phyloP scores from a whole-genome alignment of 2,113 vertebrate genomes.

The Archilochus colubris region DNA sequence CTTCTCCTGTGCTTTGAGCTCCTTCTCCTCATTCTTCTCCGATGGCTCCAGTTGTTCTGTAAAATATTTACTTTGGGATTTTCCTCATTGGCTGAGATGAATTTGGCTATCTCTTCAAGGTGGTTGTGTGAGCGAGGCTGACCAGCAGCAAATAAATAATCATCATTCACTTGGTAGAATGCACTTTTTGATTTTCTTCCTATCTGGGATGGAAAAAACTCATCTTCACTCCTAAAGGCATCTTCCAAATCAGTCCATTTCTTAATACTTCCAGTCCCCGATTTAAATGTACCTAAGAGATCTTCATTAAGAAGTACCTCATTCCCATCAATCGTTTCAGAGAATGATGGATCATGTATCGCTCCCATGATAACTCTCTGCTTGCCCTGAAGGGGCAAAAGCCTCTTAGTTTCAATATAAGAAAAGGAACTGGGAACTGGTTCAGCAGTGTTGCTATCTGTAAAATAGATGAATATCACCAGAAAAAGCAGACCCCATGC shows the following conservation, averaged over 20 bases:
- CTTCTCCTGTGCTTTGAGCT: conserved; percentile 6
- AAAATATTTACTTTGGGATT: conserved; percentile 19
- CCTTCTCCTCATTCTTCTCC: conserved; percentile 56
- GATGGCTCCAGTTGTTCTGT: conserved; percentile 38
- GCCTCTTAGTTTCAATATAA: conserved; percentile 86
- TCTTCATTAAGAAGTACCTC: conserved; percentile 49
- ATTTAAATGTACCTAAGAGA: conserved; percentile 47
- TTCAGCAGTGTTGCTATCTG: conserved; percentile 86
- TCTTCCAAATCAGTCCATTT: conserved; percentile 64
- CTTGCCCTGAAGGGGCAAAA: conserved; percentile 86
- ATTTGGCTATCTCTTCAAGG: conserved; percentile 41
- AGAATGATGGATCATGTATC: conserved; percentile 74
- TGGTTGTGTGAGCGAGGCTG: conserved; percentile 43
- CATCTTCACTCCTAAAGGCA: conserved; percentile 61
- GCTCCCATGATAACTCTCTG: conserved; percentile 83
- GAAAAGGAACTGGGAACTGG: conserved; percentile 83
- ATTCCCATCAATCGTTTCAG: conserved; percentile 60
- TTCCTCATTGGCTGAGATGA: not conserved
- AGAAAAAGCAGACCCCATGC: conserved; percentile 92
- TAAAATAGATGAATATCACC: conserved; percentile 92
- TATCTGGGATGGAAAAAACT: conserved; percentile 67
- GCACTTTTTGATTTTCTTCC: conserved; percentile 73
- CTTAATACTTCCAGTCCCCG: conserved; percentile 34
- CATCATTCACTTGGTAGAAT: conserved; percentile 55
- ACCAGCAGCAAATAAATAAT: conserved; percentile 73